A percentile compares a stretch with the other conserved stretches of the same genome.
phyloP scores from a whole-genome alignment of 2,797 vertebrate genomes.

The Chrysocyon brachyurus region DNA sequence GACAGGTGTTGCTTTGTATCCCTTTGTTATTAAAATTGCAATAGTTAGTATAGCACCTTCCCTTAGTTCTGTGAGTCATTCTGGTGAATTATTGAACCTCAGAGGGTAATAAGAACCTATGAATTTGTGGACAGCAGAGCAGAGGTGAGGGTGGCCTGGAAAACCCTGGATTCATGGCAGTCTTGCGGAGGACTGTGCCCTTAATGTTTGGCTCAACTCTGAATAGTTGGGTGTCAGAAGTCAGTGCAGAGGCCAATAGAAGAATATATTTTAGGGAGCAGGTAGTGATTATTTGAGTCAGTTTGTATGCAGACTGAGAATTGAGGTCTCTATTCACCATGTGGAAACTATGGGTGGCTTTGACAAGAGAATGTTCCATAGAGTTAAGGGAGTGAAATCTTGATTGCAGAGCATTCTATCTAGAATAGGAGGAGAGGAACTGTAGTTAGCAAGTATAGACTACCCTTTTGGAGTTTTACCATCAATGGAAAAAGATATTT shows the following conservation, averaged over 20 bases:
- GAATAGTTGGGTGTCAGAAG: background rate
- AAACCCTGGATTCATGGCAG: background rate
- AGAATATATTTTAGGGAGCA: background rate
- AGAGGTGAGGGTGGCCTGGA: background rate
- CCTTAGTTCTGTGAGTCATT: background rate
- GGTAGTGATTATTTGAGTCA: background rate
- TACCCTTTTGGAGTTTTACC: background rate
- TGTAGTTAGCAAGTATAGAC: background rate
- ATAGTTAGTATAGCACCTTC: background rate
- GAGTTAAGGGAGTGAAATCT: background rate
- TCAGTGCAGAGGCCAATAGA: background rate
- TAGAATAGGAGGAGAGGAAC: background rate
- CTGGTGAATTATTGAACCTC: background rate
- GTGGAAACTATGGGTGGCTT: background rate
- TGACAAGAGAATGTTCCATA: background rate
- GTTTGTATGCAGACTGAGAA: background rate
- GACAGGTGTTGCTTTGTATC: background rate
- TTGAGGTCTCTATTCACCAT: background rate
- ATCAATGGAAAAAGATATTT: background rate
- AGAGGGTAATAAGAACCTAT: background rate
- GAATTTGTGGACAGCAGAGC: background rate
- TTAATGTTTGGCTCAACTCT: background rate
- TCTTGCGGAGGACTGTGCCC: background rate
- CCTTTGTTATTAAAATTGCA: background rate
- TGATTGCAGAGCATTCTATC: background rate